Evolutionary conservation across 1,140 invertebrate genomes (phyloP).

Genomic region (Drosophila albomicans): DNA sequence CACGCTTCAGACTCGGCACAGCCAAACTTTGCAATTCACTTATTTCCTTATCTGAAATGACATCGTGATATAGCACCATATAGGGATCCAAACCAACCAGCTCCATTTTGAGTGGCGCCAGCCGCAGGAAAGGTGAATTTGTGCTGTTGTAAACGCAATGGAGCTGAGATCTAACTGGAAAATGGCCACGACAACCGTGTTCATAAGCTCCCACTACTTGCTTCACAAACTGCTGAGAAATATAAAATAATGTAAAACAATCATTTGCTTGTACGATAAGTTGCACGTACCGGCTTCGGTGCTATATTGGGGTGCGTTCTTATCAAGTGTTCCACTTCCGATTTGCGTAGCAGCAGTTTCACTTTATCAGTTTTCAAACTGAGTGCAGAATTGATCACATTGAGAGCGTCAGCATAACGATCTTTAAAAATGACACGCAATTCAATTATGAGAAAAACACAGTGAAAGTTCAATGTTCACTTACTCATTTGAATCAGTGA

Average conservation of each 20-base stretch:
- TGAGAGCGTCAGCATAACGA: constrained; percentile 59
- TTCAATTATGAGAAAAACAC: not conserved
- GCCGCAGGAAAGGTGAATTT: constrained; percentile 90
- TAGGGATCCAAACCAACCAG: constrained; percentile 92
- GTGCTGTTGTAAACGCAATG: constrained; percentile 92
- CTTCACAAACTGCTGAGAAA: constrained; percentile 78
- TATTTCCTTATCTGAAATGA: constrained; percentile 95
- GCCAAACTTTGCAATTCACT: constrained; percentile 93
- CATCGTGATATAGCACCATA: constrained; percentile 95
- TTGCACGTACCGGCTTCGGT: constrained; percentile 38
- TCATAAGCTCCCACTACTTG: constrained; percentile 88
- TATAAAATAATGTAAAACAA: constrained; percentile 13
- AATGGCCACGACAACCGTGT: constrained; percentile 94
- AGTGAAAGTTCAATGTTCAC: not conserved
- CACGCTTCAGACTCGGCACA: constrained; percentile 93
- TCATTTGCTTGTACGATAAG: not conserved
- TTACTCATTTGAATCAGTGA: constrained; percentile 61
- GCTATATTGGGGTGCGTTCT: constrained; percentile 84
- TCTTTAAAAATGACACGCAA: constrained; percentile 28
- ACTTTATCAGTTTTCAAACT: constrained; percentile 62
- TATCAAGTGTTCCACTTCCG: constrained; percentile 86
- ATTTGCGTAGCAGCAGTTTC: constrained; percentile 88
- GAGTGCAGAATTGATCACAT: constrained; percentile 59
- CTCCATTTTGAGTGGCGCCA: constrained; percentile 97
- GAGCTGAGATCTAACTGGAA: constrained; percentile 85